These are phyloP conservation scores for Leuciscus waleckii DNA, from an alignment of 2,797 vertebrate species.

Conservation along the genomic window DNA sequence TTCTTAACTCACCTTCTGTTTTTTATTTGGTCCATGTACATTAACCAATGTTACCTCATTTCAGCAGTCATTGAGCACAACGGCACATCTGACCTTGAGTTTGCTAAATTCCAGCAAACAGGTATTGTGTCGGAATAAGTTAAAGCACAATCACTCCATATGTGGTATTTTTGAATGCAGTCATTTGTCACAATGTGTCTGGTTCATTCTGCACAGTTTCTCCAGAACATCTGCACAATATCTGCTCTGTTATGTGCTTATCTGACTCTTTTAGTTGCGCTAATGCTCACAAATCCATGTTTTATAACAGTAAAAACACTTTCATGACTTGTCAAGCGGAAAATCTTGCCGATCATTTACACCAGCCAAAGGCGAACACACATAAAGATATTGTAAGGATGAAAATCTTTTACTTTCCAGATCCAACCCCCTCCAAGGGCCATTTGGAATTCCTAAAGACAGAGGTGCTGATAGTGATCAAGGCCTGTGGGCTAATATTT, in stretches of 20 bases:
- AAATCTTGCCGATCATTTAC: too few relatives aligned
- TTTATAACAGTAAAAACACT: too few relatives aligned
- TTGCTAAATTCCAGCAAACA: slow-evolving; percentile 39
- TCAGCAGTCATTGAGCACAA: slow-evolving; percentile 44
- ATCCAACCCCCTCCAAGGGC: neutral
- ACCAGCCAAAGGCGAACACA: too few relatives aligned
- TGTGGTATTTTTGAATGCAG: slow-evolving; percentile 50
- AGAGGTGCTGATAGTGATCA: neutral
- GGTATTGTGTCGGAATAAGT: slow-evolving; percentile 46
- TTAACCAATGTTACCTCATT: slow-evolving; percentile 55
- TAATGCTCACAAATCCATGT: too few relatives aligned
- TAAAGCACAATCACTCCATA: slow-evolving; percentile 43
- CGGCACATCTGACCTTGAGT: slow-evolving; percentile 56
- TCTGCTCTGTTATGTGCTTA: too few relatives aligned
- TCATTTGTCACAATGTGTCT: neutral
- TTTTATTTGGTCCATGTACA: slow-evolving; percentile 46
- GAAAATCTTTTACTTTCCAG: neutral
- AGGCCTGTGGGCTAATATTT: neutral
- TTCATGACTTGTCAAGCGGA: too few relatives aligned
- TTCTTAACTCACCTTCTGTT: slow-evolving; percentile 18
- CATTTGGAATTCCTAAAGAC: neutral
- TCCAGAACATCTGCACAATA: too few relatives aligned
- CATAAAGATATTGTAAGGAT: too few relatives aligned
- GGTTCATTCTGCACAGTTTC: too few relatives aligned
- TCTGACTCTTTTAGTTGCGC: too few relatives aligned